Base-by-base conservation (phyloP, 2,113 vertebrate species). In the Athene noctua region DNA sequence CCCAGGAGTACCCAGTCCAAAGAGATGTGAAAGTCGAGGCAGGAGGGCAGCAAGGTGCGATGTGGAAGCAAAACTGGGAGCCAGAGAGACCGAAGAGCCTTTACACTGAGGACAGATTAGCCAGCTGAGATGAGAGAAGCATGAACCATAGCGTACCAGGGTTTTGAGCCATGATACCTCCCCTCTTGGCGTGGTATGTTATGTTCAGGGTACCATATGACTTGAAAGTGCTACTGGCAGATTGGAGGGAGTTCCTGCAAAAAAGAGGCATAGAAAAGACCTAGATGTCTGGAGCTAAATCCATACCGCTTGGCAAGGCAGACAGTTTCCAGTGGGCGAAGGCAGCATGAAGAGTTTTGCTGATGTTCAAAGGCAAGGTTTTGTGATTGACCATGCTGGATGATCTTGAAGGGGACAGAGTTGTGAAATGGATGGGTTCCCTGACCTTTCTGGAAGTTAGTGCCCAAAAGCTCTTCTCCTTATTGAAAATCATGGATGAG, bases 1-100 rank as follows among this genome's bases (percentile, higher is more conserved):
- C 2, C 11, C 30, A 44, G 66, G 22, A 90, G 47, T 9, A 49
- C 36, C 13, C 29, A n/a, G 44, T 91, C 38, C 42, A 88, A 73
- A 74, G 36, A 13, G 19, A 36, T 72, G 10, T 26, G 30, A 81
- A 87, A 80, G 73, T 18, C 29, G 13, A 58, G 19, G 30, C 25
- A 46, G 62, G 34, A 70, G 46, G 17, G 20, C 51, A 78, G 57
- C n/a, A 74, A 22, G 15, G 6, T 70, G 46, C 0, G 3, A n/a
- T 0, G 0, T 75, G 22, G 26, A 22, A 79, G 49, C 36, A 65
- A 66, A 90, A 59, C 0, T 0, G 27, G 58, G 78, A 78, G 57
- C 38, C 18, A 12, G 71, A 82, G 83, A 79, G 11, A 51, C 65
- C 21, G 15, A 52, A 65, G 10, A 71, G 49, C 46, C 18, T 49